phyloP scores from a whole-genome alignment of 1,140 invertebrate species.

The Orius insidiosus region DNA sequence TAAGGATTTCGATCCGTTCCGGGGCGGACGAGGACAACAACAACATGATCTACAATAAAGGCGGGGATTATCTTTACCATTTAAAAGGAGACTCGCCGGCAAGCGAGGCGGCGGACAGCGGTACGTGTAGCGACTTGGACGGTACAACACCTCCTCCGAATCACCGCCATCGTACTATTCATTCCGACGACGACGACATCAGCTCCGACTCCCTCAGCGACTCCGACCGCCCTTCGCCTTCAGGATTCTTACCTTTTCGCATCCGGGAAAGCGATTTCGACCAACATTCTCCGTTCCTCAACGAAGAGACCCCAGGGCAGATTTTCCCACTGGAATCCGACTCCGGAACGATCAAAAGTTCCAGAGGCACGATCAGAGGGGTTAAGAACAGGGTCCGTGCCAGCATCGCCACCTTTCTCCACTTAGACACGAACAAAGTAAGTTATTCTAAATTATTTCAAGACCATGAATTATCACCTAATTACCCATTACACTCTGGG shows the following conservation, averaged over 20 bases:
- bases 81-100: slow-evolving; percentile 50
- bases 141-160: slow-evolving; percentile 43
- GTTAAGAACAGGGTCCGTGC: slow-evolving; percentile 85
- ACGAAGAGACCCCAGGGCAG: slow-evolving; percentile 56
- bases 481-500: no score
- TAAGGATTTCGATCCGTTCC: background rate
- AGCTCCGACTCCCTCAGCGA: slow-evolving; percentile 53
- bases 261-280: slow-evolving; percentile 53
- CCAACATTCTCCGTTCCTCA: slow-evolving; percentile 26
- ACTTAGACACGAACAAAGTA: slow-evolving; percentile 58
- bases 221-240: slow-evolving; percentile 25
- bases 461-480: no score
- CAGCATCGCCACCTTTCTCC: slow-evolving; percentile 83
- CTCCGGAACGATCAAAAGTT: slow-evolving; percentile 56
- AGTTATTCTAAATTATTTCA: no score
- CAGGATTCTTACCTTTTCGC: no score
- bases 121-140: slow-evolving; percentile 64
- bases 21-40: background rate
- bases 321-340: slow-evolving; percentile 50
- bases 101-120: slow-evolving; percentile 57
- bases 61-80: background rate
- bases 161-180: slow-evolving; percentile 18
- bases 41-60: background rate
- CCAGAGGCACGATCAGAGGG: slow-evolving; percentile 77
- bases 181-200: slow-evolving; percentile 31